Base-by-base conservation (phyloP, 2,113 vertebrate species). In the Heterochromis multidens region DNA sequence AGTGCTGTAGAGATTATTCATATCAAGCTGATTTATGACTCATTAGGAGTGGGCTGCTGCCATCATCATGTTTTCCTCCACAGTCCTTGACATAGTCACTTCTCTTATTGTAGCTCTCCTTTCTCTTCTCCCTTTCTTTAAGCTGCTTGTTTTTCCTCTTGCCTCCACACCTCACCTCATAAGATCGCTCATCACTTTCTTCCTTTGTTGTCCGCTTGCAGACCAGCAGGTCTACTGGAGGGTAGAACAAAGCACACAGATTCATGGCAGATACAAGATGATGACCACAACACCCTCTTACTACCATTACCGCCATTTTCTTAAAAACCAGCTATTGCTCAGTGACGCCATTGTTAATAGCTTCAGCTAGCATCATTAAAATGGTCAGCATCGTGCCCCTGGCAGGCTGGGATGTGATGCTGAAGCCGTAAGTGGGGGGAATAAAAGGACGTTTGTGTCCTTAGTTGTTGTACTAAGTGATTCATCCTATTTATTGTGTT, bases 11-110 rank as follows among this genome's bases (percentile, higher is more conserved):
- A 92, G 90, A 93, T 91, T 82, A 95, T 88, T 92, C 88, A 88
- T 88, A 91, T 93, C 85, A 72, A 82, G 56, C 87, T 93, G 90
- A 94, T 95, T 91, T 88, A 94, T 92, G 89, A 84, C 86, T 94
- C 89, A 92, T 93, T 95, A 94, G 87, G 87, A 85, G 79, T 80
- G 67, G 84, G 82, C 79, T 63, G 77, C 70, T 80, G 85, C 85
- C 78, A 87, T 88, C 84, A 85, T 89, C 70, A 67, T 90, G 72
- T 86, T 87, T 89, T 90, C 31, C 54, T 85, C 81, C 74, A 16
- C 81, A 86, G 83, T 79, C 57, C 60, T 87, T 87, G 84, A 91
- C 86, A 83, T 52, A 72, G 80, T 87, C 82, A 62, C 82, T 81
- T 60, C n/a, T 86, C 23, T 62, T 56, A 5, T 72, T 61, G 54